Conservation (phyloP, 2,797 vertebrate species). For the Diplodus puntazzo region DNA sequence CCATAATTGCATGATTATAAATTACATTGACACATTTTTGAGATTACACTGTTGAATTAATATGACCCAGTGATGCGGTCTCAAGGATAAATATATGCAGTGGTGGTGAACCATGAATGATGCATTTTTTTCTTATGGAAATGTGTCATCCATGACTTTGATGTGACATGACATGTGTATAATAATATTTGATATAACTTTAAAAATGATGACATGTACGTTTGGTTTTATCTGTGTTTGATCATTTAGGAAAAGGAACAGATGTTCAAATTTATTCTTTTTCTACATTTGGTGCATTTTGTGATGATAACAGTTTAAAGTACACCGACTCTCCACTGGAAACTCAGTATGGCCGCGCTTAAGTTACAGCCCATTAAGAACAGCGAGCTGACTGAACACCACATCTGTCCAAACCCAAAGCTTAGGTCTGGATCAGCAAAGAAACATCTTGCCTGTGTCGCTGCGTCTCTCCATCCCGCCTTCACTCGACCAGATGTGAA, state of each 20-base stretch:
- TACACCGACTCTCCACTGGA: slow-evolving; percentile 10
- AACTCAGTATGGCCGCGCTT: slow-evolving; percentile 3
- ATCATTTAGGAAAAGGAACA: background rate
- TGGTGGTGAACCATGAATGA: slow-evolving; percentile 38
- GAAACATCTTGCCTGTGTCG: slow-evolving; percentile 49
- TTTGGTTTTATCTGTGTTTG: background rate
- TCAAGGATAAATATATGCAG: slow-evolving; percentile 41
- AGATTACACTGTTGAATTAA: slow-evolving; percentile 20
- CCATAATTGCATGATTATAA: slow-evolving; percentile 35
- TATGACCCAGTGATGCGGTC: background rate
- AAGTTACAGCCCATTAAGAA: slow-evolving; percentile 18
- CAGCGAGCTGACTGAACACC: slow-evolving; percentile 23
- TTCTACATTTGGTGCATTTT: background rate
- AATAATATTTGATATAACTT: too few species aligned
- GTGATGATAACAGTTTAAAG: background rate
- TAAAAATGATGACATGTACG: background rate
- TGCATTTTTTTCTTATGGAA: slow-evolving; percentile 26
- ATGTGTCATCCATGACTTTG: slow-evolving; percentile 34
- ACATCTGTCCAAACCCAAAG: slow-evolving; percentile 51
- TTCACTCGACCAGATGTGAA: slow-evolving; percentile 53
- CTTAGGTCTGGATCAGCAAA: slow-evolving; percentile 53
- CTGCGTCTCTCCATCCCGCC: slow-evolving; percentile 45
- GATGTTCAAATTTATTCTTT: background rate
- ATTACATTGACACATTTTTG: slow-evolving; percentile 21
- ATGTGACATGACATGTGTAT: background rate